These are phyloP conservation scores for Gymnoscopelus microlampas DNA, from an alignment of 2,797 vertebrate genomes.

Conservation along the genomic window DNA sequence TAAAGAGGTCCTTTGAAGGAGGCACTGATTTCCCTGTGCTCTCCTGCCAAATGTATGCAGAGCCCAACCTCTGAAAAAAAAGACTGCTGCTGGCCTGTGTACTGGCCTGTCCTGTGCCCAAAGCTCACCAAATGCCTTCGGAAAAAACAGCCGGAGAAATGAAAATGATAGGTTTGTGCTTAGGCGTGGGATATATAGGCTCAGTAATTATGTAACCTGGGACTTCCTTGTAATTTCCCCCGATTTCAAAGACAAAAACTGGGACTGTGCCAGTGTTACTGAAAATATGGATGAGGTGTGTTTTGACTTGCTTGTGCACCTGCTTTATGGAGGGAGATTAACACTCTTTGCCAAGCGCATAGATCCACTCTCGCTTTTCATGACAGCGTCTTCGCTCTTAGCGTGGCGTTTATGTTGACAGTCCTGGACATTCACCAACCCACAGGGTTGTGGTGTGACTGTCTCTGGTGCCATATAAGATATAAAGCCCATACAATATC, in stretches of 20 bases:
- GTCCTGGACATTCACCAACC: background rate
- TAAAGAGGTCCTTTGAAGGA: conserved; percentile 12
- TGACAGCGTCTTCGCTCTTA: background rate
- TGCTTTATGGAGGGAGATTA: conserved; percentile 28
- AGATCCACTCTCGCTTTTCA: background rate
- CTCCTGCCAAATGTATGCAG: conserved; percentile 19
- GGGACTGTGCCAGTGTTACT: background rate
- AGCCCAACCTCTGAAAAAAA: conserved; percentile 27
- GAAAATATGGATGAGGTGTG: conserved; percentile 31
- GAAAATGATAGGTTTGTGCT: conserved; percentile 9
- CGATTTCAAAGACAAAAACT: conserved; percentile 8
- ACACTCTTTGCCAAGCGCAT: background rate
- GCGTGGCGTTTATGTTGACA: background rate
- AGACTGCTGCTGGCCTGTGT: conserved; percentile 38
- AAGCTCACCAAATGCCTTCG: background rate
- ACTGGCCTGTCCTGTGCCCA: background rate
- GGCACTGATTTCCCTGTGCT: conserved; percentile 15
- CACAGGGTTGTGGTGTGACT: too few species aligned
- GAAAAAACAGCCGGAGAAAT: conserved; percentile 2
- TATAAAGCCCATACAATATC: too few species aligned
- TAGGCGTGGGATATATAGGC: background rate
- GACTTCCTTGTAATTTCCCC: conserved; percentile 19
- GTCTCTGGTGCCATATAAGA: too few species aligned
- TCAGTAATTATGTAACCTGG: conserved; percentile 14
- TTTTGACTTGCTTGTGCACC: conserved; percentile 48